Conservation (phyloP, 1,140 invertebrate genomes). For the Anthonomus grandis region DNA sequence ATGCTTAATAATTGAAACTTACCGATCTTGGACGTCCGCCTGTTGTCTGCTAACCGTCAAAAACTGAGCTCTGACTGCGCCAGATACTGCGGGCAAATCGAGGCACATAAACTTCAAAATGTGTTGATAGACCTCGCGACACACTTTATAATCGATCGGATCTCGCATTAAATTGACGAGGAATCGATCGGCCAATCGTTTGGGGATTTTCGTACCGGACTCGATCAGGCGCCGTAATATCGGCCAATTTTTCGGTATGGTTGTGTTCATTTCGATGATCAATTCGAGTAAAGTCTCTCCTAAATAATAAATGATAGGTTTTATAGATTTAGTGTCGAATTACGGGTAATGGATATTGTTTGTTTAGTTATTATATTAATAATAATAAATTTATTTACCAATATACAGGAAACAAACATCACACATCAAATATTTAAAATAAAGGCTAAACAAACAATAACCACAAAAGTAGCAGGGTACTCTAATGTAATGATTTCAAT, state of each 20-base stretch:
- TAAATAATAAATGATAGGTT: constrained; percentile 6
- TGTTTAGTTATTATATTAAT: too few relatives aligned
- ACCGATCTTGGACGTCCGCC: too few relatives aligned
- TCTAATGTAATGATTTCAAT: too few relatives aligned
- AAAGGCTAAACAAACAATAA: too few relatives aligned
- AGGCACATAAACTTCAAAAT: constrained; percentile 4
- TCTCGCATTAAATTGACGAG: constrained; percentile 2
- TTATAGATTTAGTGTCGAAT: too few relatives aligned
- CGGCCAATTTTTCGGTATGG: constrained; percentile 1
- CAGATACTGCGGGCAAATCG: neutral
- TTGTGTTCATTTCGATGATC: neutral
- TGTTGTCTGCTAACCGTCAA: constrained; percentile 1
- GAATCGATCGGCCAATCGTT: constrained; percentile 1
- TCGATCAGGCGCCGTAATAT: constrained; percentile 5
- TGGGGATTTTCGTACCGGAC: neutral
- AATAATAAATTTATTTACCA: too few relatives aligned
- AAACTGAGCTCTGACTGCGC: constrained; percentile 1
- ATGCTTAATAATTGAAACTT: too few relatives aligned
- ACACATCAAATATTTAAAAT: too few relatives aligned
- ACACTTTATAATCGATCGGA: constrained; percentile 2
- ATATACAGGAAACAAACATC: too few relatives aligned
- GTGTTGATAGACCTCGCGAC: constrained; percentile 4
- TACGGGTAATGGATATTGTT: too few relatives aligned
- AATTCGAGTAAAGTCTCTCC: constrained; percentile 8
- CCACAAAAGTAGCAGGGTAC: too few relatives aligned